Evolutionary conservation across 2,888 invertebrate species (phyloP).

Genomic region (Lasioglossum lativentre): DNA sequence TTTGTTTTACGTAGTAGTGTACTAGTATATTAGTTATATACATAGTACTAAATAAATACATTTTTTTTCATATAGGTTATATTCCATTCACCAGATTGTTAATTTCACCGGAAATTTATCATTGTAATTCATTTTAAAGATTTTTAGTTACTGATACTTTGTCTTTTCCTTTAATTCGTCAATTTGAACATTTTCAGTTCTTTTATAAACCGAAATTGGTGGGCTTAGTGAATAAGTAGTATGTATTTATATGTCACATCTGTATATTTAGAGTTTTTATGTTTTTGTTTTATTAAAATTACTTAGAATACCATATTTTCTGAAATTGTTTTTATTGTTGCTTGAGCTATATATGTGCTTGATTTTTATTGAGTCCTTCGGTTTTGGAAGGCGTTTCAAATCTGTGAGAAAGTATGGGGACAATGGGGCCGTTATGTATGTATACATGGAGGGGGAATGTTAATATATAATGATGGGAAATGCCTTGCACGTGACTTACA

Average conservation of each 20-base stretch:
- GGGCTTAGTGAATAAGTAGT: background rate
- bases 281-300: background rate
- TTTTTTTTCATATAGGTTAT: background rate
- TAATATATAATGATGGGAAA: slow-evolving; percentile 47
- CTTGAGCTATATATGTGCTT: background rate
- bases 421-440: background rate
- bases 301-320: background rate
- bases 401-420: slow-evolving; percentile 22
- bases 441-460: slow-evolving; percentile 36
- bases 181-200: slow-evolving; percentile 13
- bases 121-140: background rate
- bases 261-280: background rate
- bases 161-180: background rate
- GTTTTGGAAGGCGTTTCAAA: slow-evolving; percentile 3
- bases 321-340: background rate
- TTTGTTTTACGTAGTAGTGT: background rate
- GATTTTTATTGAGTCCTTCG: background rate
- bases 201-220: background rate
- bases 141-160: background rate
- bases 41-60: too few species aligned
- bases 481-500: slow-evolving; percentile 46
- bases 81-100: too few species aligned
- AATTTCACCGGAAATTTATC: background rate
- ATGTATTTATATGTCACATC: background rate
- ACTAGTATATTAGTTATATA: too few species aligned